Conservation (phyloP, 2,113 vertebrate genomes). For the Columba janthina region DNA sequence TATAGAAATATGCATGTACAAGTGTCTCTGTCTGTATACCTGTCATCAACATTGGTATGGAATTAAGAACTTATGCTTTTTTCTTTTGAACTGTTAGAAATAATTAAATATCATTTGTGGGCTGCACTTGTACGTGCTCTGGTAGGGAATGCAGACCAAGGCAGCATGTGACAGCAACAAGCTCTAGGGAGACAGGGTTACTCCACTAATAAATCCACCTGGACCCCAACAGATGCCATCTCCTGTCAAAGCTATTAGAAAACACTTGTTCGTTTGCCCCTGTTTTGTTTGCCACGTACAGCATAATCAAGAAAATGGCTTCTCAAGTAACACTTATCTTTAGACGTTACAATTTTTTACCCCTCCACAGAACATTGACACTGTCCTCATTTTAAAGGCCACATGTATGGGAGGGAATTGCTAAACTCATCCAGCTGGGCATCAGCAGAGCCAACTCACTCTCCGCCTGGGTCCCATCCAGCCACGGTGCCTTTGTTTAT, state of each 20-base stretch:
- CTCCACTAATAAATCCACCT: constrained; percentile 26
- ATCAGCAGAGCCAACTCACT: neutral
- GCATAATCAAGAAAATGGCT: neutral
- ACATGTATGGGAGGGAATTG: neutral
- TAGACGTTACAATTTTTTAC: neutral
- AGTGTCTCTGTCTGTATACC: neutral
- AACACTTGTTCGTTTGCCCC: neutral
- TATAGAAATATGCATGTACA: neutral
- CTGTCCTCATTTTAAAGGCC: neutral
- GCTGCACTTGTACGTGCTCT: neutral
- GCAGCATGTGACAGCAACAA: neutral
- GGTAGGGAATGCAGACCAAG: neutral
- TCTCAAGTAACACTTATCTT: neutral
- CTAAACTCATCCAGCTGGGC: neutral
- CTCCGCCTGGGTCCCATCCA: neutral
- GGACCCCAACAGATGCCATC: constrained; percentile 21
- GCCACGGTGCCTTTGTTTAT: neutral
- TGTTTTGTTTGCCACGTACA: neutral
- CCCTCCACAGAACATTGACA: neutral
- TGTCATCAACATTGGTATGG: neutral
- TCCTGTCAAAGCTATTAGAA: constrained; percentile 9
- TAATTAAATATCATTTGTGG: neutral
- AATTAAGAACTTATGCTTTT: neutral
- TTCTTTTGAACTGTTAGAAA: neutral
- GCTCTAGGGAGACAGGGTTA: neutral